Evolutionary conservation across 2,797 vertebrate species (phyloP).

Genomic region (Girardinus metallicus): DNA sequence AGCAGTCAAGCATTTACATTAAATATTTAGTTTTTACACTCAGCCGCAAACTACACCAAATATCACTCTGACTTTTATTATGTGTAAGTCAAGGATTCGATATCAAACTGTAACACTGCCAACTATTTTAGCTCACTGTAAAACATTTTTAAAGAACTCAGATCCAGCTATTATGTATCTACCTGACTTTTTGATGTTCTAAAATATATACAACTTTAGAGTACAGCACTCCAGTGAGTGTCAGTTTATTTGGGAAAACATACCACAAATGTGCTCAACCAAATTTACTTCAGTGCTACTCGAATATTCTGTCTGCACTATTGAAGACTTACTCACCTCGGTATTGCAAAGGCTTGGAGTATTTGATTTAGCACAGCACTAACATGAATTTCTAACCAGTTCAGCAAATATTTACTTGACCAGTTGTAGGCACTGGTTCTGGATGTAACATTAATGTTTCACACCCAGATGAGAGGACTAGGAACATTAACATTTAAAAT

Average conservation of each 20-base stretch:
- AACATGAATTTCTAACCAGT: too few relatives aligned
- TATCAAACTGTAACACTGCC: neutral
- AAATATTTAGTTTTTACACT: neutral
- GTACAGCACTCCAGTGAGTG: neutral
- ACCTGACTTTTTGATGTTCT: neutral
- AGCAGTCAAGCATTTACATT: neutral
- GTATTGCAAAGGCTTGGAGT: too few relatives aligned
- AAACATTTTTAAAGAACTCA: neutral
- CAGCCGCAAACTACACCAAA: neutral
- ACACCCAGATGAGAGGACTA: neutral
- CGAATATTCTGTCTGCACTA: too few relatives aligned
- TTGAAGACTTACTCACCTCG: too few relatives aligned
- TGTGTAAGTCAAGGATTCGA: neutral
- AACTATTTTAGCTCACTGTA: neutral
- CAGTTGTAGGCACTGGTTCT: too few relatives aligned
- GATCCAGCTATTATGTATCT: neutral
- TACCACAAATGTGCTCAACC: neutral
- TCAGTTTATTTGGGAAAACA: neutral
- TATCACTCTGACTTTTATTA: neutral
- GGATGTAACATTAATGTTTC: too few relatives aligned
- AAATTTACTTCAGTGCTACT: neutral
- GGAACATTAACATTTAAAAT: neutral
- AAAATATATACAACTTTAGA: neutral
- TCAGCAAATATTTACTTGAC: too few relatives aligned
- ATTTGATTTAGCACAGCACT: too few relatives aligned